phyloP scores from a whole-genome alignment of 92 coral and sea anemone genomes.

The Porites evermanni region DNA sequence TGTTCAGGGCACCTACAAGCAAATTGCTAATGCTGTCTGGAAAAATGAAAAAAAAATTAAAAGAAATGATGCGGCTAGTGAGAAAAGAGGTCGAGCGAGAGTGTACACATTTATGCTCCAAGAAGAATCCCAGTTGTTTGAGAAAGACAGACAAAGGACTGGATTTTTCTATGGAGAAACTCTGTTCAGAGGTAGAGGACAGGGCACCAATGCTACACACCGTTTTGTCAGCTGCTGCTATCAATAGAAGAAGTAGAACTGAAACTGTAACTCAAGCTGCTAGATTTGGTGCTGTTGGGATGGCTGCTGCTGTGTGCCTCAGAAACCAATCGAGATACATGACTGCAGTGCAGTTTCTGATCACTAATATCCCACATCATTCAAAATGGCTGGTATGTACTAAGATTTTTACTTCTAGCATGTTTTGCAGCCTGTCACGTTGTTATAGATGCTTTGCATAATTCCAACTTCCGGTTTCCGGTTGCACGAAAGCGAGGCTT shows the following conservation, averaged over 20 bases:
- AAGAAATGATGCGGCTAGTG: slow-evolving; percentile 51
- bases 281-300: slow-evolving; percentile 72
- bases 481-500: no score
- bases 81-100: slow-evolving; percentile 64
- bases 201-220: slow-evolving; percentile 73
- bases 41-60: slow-evolving; percentile 20
- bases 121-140: slow-evolving; percentile 64
- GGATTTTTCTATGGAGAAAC: slow-evolving; percentile 54
- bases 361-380: slow-evolving; percentile 69
- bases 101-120: slow-evolving; percentile 68
- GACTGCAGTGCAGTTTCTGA: slow-evolving; percentile 75
- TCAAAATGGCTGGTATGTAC: slow-evolving; percentile 79
- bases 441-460: background rate
- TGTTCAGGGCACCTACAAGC: slow-evolving; percentile 63
- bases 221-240: slow-evolving; percentile 52
- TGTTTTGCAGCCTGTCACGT: background rate
- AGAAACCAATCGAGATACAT: slow-evolving; percentile 55
- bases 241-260: slow-evolving; percentile 52
- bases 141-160: slow-evolving; percentile 61
- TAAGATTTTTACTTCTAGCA: background rate
- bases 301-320: slow-evolving; percentile 82
- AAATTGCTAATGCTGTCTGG: slow-evolving; percentile 78
- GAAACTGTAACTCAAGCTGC: slow-evolving; percentile 10
- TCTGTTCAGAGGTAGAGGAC: slow-evolving; percentile 45
- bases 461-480: no score